Evolutionary conservation across 2,797 vertebrate genomes (phyloP), one percentile per base, ranked within the genome.

Genomic region (Babyrousa celebensis): DNA sequence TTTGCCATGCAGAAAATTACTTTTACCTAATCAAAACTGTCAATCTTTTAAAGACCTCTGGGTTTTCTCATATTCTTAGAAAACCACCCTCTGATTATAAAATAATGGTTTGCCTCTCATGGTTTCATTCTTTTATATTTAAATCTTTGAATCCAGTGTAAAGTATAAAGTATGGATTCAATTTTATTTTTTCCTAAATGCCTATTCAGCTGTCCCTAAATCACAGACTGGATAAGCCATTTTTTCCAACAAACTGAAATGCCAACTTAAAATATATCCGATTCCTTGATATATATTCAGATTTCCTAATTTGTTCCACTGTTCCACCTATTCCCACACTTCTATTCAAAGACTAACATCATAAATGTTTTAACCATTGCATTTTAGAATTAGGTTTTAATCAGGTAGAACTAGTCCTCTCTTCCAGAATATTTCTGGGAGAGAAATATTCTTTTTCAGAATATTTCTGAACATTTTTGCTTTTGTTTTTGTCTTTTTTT

Each of bases 61-160:
- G 7, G 36, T 70, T 89, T 84, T 60, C 78, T 84, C 60, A 65
- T 58, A 68, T 16, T 84, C 40, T 70, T 85, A 70, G 63, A 89
- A 94, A 89, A 62, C 11, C 23, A 62, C 15, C 10, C 29, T 77
- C 54, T 7, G 29, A 75, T 94, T 84, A 60, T 48, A 88, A 40
- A 63, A 56, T 65, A 70, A 68, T 4, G 27, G n/a, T 68, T 60
- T 74, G 83, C 67, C 17, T 75, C 54, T 52, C 8, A 48, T 58
- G n/a, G 48, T 52, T 84, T 70, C 40, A 77, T 68, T 68, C 52
- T 65, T 71, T 86, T 29, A 60, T 5, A 9, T 56, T 75, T 62
- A 83, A 70, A 88, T 88, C 62, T 88, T 83, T 92, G 84, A 88
- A 68, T 36, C 27, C 56, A 83, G 29, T 16, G 48, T 82, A 88